Conservation (phyloP, 2,888 invertebrate genomes). For the Volucella bombylans region DNA sequence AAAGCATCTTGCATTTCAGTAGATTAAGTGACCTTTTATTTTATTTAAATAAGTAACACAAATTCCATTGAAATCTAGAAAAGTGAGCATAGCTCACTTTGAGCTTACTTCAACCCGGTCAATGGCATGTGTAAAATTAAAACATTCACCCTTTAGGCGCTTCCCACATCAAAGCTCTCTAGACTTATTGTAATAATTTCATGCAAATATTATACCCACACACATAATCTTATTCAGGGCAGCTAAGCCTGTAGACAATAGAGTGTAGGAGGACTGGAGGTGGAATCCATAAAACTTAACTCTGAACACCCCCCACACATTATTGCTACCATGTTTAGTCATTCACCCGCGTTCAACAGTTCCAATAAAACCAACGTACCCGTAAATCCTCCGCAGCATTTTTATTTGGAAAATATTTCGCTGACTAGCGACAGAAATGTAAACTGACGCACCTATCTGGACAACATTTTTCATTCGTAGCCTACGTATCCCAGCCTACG, state of each 20-base stretch:
- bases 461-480: conserved; percentile 3
- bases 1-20: too few relatives aligned
- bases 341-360: conserved; percentile 49
- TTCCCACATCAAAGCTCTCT: too few relatives aligned
- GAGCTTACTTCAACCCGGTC: too few relatives aligned
- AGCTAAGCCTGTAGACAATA: background rate
- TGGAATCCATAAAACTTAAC: conserved; percentile 46
- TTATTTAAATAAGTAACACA: too few relatives aligned
- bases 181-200: too few relatives aligned
- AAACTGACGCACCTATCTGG: conserved; percentile 51
- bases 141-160: too few relatives aligned
- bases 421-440: conserved; percentile 18
- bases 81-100: too few relatives aligned
- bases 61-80: too few relatives aligned
- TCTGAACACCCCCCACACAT: conserved; percentile 1
- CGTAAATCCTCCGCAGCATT: conserved; percentile 12
- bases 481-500: background rate
- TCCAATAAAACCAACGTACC: conserved; percentile 39
- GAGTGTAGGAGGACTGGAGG: background rate
- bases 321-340: conserved; percentile 13
- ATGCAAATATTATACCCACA: too few relatives aligned
- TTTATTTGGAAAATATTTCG: conserved; percentile 29
- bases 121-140: too few relatives aligned
- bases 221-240: too few relatives aligned
- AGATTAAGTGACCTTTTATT: too few relatives aligned